A percentile compares a stretch with the other conserved stretches of the same genome.
Conservation (phyloP, 2,888 invertebrate genomes). For the Platerodrilus igneus region DNA sequence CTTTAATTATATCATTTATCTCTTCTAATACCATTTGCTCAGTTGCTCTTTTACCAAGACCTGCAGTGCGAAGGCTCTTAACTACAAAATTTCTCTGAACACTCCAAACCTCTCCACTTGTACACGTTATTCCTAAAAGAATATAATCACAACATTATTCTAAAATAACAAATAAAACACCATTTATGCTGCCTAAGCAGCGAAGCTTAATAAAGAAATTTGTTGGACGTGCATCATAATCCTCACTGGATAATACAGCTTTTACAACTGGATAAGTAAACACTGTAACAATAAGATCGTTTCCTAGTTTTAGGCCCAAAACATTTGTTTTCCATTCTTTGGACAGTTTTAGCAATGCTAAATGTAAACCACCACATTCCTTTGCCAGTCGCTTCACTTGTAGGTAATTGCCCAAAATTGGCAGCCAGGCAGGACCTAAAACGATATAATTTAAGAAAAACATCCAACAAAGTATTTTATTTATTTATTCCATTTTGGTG, state of each 20-base stretch:
- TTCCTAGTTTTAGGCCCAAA: conserved; percentile 55
- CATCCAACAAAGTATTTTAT: too few species aligned
- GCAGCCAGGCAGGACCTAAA: conserved; percentile 50
- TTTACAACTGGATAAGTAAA: conserved; percentile 52
- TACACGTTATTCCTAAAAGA: conserved; percentile 54
- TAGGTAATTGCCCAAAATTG: conserved; percentile 46
- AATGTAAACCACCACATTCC: conserved; percentile 51
- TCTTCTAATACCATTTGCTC: conserved; percentile 24
- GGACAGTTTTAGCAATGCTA: conserved; percentile 49
- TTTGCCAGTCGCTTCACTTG: conserved; percentile 40
- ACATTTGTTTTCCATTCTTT: conserved; percentile 51
- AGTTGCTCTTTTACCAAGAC: conserved; percentile 52
- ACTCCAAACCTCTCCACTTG: conserved; percentile 54
- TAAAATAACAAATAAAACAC: too few species aligned
- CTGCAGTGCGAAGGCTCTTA: conserved; percentile 49
- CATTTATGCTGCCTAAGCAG: conserved; percentile 56
- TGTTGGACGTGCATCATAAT: conserved; percentile 62
- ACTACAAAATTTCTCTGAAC: conserved; percentile 53
- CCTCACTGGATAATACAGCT: conserved; percentile 54
- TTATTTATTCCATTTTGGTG: too few species aligned
- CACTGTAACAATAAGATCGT: conserved; percentile 52
- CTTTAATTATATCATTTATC: neutral
- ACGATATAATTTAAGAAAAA: too few species aligned
- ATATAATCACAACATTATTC: too few species aligned
- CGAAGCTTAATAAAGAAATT: conserved; percentile 60